Percentiles rank a stretch among this genome's conserved stretches.
Evolutionary conservation across 2,888 invertebrate genomes (phyloP).

Genomic region (Crepidodera aurea): DNA sequence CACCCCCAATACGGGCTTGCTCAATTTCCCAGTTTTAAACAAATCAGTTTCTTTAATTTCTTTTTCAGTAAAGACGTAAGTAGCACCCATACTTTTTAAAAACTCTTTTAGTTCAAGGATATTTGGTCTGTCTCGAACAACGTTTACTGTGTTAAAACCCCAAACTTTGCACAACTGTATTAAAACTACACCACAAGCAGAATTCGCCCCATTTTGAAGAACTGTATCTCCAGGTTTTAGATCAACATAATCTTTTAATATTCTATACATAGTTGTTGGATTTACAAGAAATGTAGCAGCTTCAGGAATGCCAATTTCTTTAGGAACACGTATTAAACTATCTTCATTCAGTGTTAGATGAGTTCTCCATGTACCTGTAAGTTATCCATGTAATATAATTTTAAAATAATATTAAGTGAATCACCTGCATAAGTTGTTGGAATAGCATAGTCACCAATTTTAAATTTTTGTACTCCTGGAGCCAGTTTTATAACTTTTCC

Average conservation of each 20-base stretch:
- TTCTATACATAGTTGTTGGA: slow-evolving; percentile 95
- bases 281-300: slow-evolving; percentile 95
- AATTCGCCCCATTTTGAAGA: slow-evolving; percentile 97
- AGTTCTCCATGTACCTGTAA: slow-evolving; percentile 90
- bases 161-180: slow-evolving; percentile 87
- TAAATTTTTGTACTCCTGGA: slow-evolving; percentile 62
- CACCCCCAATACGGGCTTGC: slow-evolving; percentile 80
- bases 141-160: slow-evolving; percentile 83
- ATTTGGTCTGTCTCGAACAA: slow-evolving; percentile 82
- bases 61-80: slow-evolving; percentile 83
- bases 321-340: slow-evolving; percentile 74
- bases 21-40: slow-evolving; percentile 67
- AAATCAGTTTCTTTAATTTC: slow-evolving; percentile 72
- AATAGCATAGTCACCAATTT: slow-evolving; percentile 84
- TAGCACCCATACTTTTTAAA: slow-evolving; percentile 76
- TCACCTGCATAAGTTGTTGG: slow-evolving; percentile 68
- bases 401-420: slow-evolving; percentile 49
- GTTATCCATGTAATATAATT: no score
- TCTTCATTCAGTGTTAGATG: slow-evolving; percentile 65
- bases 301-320: slow-evolving; percentile 73
- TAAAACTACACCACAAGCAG: slow-evolving; percentile 90
- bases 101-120: slow-evolving; percentile 71
- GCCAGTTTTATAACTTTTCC: slow-evolving; percentile 82
- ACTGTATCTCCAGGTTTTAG: slow-evolving; percentile 81
- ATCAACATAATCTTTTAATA: slow-evolving; percentile 87